Evolutionary conservation across 2,888 invertebrate species (phyloP), one percentile per base, ranked within the genome.

Genomic region (Drosophila buzzatii): DNA sequence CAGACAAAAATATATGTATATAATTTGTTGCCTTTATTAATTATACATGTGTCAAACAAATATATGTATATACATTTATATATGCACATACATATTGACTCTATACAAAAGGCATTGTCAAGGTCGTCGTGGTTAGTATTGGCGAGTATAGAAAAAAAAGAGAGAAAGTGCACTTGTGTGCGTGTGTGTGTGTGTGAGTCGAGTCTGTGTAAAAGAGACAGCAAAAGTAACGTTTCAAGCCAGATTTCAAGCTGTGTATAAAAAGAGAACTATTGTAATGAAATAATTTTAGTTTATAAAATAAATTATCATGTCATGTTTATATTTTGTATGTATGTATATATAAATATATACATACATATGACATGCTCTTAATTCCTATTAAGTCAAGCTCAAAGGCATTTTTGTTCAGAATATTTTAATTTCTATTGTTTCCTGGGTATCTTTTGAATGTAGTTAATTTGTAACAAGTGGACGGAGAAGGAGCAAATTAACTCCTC

Each of bases 41-140:
- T 44, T 57, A 20, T 58, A 35, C 44, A 33, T 44, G 8, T 51
- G 18, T 18, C 55, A 39, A 49, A 47, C 35, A 59, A 31, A 52
- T 42, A 44, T 33, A 45, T 6, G 20, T 58, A 39, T 65, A 51
- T 64, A 64, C 18, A 57, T 44, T 66, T 56, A 33, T 67, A 42
- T 69, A 61, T 18, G 18, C 3, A 33, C 8, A 2, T 35, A 49
- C 20, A 44, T 39, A 44, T 45, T 20, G 39, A 31, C 23, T 56
- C 18, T 71, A 58, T 73, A 70, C 37, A 70, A 63, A 44, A 18
- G 68, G 70, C 70, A 68, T 66, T 78, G 82, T 59, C 82, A 79
- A 79, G 79, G 79, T 78, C 77, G 69, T 57, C 73, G 52, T 49
- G 52, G 55, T 57, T 72, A 33, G 55, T 52, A 65, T 62, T 52